Percentiles rank a stretch among this genome's conserved stretches.
Conservation (phyloP, 30 jellyfish, hydroid and myxozoan species). For the Nemopilema nomurai region DNA sequence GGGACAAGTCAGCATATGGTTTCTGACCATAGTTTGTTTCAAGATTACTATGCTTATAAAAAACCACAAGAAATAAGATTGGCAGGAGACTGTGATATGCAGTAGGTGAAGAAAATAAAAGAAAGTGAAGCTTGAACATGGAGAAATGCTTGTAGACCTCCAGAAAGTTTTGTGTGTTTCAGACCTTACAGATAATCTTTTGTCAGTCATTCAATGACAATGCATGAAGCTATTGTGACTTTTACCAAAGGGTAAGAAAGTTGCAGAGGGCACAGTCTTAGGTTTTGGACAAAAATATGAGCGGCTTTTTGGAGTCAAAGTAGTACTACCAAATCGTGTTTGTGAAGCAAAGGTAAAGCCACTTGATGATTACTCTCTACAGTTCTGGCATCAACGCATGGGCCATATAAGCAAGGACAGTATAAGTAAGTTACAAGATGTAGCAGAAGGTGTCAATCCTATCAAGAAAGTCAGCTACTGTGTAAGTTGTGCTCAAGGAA, state of each 20-base stretch:
- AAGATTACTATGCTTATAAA: too few relatives aligned
- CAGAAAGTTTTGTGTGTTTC: conserved; percentile 30
- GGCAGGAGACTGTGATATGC: conserved; percentile 26
- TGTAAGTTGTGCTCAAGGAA: conserved; percentile 54
- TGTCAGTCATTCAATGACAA: conserved; percentile 33
- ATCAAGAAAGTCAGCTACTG: conserved; percentile 28
- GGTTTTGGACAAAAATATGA: conserved; percentile 34
- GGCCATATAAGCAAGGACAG: conserved; percentile 23
- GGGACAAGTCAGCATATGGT: too few relatives aligned
- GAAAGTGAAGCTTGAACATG: conserved; percentile 17
- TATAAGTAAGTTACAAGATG: conserved; percentile 10
- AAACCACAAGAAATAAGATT: too few relatives aligned
- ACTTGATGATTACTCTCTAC: conserved; percentile 18
- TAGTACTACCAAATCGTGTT: conserved; percentile 27
- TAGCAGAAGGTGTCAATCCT: conserved; percentile 24
- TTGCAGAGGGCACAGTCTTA: conserved; percentile 12
- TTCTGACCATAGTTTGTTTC: too few relatives aligned
- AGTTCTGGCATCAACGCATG: conserved; percentile 18
- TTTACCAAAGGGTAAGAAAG: conserved; percentile 5
- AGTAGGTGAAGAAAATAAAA: conserved; percentile 25
- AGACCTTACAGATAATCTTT: conserved; percentile 21
- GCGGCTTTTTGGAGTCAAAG: conserved; percentile 30
- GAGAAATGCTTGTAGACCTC: conserved; percentile 28
- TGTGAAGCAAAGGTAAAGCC: conserved; percentile 13
- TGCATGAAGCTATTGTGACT: conserved; percentile 32